Percentiles rank a stretch among this genome's conserved stretches.
phyloP scores from a whole-genome alignment of 2,113 vertebrate genomes.

The Sialia sialis region DNA sequence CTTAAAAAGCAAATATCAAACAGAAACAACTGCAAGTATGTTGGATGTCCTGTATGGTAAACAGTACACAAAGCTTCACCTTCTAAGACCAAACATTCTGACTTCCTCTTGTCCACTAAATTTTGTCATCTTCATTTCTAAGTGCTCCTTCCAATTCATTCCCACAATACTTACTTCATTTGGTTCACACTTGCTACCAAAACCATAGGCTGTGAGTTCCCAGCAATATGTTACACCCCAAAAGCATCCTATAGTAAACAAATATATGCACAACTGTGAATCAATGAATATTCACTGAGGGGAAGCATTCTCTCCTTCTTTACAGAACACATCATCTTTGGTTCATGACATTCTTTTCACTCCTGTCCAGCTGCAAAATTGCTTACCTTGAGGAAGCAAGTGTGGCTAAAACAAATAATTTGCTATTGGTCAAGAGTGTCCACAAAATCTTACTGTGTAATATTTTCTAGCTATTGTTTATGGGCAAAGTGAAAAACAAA shows the following conservation, averaged over 20 bases:
- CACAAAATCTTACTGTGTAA: not conserved
- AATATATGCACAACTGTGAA: not conserved
- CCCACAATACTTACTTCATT: not conserved
- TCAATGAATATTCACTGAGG: not conserved
- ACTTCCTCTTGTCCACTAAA: not conserved
- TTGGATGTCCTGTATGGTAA: slow-evolving; percentile 37
- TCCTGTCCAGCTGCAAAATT: not conserved
- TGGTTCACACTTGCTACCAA: not conserved
- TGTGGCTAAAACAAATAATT: not conserved
- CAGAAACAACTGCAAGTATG: slow-evolving; percentile 55
- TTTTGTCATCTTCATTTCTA: not conserved
- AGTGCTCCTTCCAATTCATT: not conserved
- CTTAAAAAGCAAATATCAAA: slow-evolving; percentile 68
- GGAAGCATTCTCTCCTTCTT: not conserved
- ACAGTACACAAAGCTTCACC: not conserved
- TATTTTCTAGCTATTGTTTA: not conserved
- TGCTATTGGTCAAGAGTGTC: not conserved
- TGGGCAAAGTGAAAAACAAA: not conserved
- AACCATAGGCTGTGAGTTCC: not conserved
- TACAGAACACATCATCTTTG: not conserved
- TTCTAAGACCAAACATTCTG: not conserved
- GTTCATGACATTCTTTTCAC: not conserved
- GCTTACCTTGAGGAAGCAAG: not conserved
- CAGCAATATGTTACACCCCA: not conserved
- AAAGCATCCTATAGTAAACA: not conserved